phyloP scores from a whole-genome alignment of 2,113 vertebrate species.

The Anhinga anhinga region DNA sequence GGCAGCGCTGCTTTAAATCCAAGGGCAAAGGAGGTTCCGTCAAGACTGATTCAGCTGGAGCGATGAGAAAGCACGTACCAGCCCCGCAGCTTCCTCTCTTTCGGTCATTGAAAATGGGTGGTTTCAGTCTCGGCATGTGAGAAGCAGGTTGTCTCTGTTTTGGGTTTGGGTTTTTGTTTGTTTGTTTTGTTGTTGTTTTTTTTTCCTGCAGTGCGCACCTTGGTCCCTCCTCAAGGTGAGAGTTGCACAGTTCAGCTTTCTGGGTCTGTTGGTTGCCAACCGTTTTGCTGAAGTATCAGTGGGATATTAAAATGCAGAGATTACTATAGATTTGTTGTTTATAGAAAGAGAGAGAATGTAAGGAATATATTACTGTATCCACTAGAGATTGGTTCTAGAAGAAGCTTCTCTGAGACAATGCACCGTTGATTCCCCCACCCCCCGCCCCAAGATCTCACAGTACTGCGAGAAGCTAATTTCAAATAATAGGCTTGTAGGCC shows the following conservation, averaged over 20 bases:
- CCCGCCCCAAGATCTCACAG: background rate
- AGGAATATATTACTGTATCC: background rate
- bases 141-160: background rate
- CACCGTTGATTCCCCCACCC: too few species aligned
- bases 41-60: background rate
- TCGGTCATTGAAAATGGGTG: background rate
- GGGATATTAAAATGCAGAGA: background rate
- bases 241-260: background rate
- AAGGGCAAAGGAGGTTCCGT: background rate
- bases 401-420: rapidly evolving
- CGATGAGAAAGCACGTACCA: background rate
- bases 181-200: background rate
- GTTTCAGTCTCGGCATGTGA: background rate
- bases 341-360: background rate
- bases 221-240: background rate
- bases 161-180: background rate
- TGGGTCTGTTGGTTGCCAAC: background rate
- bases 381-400: background rate
- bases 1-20: background rate
- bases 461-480: background rate
- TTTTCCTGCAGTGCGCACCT: background rate
- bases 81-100: background rate
- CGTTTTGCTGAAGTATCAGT: background rate
- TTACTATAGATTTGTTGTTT: background rate
- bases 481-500: background rate